phyloP scores from a whole-genome alignment of 1,140 invertebrate genomes.

The Drosophila navojoa region DNA sequence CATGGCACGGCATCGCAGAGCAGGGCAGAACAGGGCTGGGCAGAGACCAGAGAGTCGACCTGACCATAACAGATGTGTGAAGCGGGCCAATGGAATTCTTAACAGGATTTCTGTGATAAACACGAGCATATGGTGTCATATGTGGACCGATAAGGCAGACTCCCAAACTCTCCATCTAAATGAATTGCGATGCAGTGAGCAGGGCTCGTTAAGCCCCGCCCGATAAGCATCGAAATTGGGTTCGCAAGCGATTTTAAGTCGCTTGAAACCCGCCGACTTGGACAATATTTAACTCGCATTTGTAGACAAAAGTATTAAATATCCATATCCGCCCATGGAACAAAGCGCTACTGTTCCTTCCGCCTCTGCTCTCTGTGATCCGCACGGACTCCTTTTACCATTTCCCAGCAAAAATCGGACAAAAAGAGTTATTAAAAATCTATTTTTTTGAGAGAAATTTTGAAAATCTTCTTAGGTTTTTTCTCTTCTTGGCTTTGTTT shows the following conservation, averaged over 20 bases:
- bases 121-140: conserved; percentile 66
- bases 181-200: not conserved
- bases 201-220: not conserved
- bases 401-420: conserved; percentile 23
- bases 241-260: conserved; percentile 1
- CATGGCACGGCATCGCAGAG: conserved; percentile 1
- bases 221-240: conserved; percentile 44
- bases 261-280: conserved; percentile 43
- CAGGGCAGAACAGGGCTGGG: not conserved
- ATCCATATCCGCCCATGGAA: conserved; percentile 78
- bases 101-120: conserved; percentile 50
- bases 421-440: conserved; percentile 69
- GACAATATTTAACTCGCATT: conserved; percentile 67
- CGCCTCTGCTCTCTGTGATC: conserved; percentile 14
- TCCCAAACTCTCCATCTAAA: not conserved
- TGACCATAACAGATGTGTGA: conserved; percentile 70
- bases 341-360: conserved; percentile 54
- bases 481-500: conserved; percentile 3
- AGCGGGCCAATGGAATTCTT: conserved; percentile 53
- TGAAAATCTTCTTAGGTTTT: conserved; percentile 30
- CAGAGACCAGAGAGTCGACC: not conserved
- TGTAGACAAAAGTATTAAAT: conserved; percentile 66
- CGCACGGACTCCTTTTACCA: conserved; percentile 34
- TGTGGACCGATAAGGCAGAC: conserved; percentile 16
- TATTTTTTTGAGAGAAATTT: conserved; percentile 22